Conservation (phyloP, 1,140 invertebrate genomes). For the Colletes gigas region DNA sequence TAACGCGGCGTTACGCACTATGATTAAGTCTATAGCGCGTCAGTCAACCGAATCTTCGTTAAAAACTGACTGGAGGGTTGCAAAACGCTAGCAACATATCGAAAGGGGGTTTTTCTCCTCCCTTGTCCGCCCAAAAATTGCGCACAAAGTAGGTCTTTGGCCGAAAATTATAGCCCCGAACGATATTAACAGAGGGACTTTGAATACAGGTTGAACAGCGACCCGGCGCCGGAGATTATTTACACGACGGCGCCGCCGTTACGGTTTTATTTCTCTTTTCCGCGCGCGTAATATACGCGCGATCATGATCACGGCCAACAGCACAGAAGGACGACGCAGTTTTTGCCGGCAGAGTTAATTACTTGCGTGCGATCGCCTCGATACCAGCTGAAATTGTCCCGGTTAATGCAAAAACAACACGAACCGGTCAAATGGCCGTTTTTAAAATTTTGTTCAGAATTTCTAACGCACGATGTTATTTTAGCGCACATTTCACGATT, state of each 20-base stretch:
- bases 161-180: conserved; percentile 10
- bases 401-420: neutral
- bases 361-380: neutral
- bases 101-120: no score
- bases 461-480: no score
- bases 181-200: neutral
- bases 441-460: no score
- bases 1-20: neutral
- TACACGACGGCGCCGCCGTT: neutral
- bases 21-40: conserved; percentile 18
- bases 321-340: neutral
- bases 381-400: neutral
- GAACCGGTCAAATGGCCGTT: no score
- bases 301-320: no score
- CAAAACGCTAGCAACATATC: no score
- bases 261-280: neutral
- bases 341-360: neutral
- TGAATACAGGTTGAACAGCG: neutral
- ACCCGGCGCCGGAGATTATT: conserved; percentile 4
- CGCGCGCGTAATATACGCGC: neutral
- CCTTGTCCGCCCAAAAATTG: neutral
- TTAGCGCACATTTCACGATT: no score
- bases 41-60: conserved; percentile 9
- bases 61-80: neutral
- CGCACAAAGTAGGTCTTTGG: neutral